Evolutionary conservation across 2,113 vertebrate genomes (phyloP), one percentile per base, ranked within the genome.

Genomic region (Nerophis lumbriciformis): DNA sequence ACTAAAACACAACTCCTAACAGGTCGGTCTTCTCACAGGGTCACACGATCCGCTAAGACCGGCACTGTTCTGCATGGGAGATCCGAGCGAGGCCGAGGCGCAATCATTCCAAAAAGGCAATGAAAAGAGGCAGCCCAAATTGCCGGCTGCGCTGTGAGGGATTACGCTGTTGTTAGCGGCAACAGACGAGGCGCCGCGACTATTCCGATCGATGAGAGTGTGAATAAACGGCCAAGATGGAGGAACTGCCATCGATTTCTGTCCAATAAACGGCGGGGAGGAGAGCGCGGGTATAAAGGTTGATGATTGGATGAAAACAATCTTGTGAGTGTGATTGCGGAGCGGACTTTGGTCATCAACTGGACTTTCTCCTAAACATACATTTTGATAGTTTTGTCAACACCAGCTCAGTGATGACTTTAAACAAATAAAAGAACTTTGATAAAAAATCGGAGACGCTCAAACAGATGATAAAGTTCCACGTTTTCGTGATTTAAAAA

Each of bases 81-180:
- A 8, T 6, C 38, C 8, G 4, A 28, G 28, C 4, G 28, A 28
- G 28, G 39, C 39, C 10, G 50, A 19, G 50, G 4, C 6, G 8
- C 48, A 50, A 50, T 50, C 19, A 52, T 52, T 52, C 50, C 15
- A 52, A 9, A 52, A 16, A 21, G 16, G 16, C 50, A 0, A 52
- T n/a, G 14, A 16, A n/a, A 16, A 50, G 12, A 49, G 15, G 60
- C 44, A 65, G 65, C 63, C 65, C 71, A 84, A 87, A 82, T 80
- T 84, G 79, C 76, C 70, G 70, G 79, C 81, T 86, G 70, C 73
- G 66, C 66, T 81, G 76, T 79, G 81, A 86, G 72, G 72, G 80
- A 86, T 88, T 85, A 84, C 53, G 48, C 76, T 76, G 81, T 83
- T 85, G 81, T 85, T 81, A 76, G 82, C 53, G 59, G 59, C 72